Evolutionary conservation across 2,113 vertebrate genomes (phyloP).

Genomic region (Rana temporaria): DNA sequence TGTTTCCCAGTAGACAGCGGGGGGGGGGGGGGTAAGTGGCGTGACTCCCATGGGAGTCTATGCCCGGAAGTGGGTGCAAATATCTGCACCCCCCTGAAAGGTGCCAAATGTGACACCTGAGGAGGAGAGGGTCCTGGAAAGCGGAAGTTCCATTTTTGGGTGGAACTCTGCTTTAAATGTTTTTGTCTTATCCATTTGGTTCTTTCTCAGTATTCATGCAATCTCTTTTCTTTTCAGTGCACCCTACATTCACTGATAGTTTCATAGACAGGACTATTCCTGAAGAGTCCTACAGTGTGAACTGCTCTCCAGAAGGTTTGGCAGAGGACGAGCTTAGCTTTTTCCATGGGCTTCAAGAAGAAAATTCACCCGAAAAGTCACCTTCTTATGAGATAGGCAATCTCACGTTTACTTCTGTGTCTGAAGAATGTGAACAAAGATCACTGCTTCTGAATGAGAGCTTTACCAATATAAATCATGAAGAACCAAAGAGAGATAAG

Average conservation of each 20-base stretch:
- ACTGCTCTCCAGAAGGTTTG: neutral
- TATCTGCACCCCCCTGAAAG: too few species aligned
- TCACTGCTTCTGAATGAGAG: neutral
- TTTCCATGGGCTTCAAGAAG: slow-evolving; percentile 14
- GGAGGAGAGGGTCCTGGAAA: too few species aligned
- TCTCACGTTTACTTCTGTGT: neutral
- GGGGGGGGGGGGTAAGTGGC: too few species aligned
- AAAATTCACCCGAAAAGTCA: neutral
- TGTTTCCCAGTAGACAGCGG: too few species aligned
- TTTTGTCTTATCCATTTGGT: too few species aligned
- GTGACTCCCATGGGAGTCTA: too few species aligned
- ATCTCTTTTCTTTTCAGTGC: neutral
- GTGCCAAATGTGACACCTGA: too few species aligned
- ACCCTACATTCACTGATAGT: neutral
- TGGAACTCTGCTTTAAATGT: too few species aligned
- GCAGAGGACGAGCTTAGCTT: neutral
- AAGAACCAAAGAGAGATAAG: neutral
- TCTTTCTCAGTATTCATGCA: neutral
- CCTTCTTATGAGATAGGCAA: neutral
- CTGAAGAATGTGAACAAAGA: slow-evolving; percentile 1
- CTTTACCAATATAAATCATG: neutral
- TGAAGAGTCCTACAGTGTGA: neutral
- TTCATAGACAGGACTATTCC: neutral
- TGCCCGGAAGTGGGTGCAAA: too few species aligned
- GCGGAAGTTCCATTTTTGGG: too few species aligned